phyloP scores from a whole-genome alignment of 2,888 invertebrate species.

The Neoascia interrupta region DNA sequence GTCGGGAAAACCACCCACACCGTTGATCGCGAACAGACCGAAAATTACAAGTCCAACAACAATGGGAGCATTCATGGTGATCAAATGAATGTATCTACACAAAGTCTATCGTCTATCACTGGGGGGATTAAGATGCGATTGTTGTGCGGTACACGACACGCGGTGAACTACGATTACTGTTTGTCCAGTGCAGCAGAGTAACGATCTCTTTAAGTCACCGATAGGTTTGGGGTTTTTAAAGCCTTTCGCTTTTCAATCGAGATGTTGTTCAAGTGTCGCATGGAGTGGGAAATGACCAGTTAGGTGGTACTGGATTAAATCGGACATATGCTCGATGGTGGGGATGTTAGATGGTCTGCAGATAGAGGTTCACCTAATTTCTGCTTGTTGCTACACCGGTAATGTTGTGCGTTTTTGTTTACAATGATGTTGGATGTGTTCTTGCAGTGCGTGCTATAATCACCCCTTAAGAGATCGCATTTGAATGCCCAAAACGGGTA shows the following conservation, averaged over 20 bases:
- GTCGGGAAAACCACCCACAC: constrained; percentile 84
- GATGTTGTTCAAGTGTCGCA: background rate
- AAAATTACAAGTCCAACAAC: constrained; percentile 74
- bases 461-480: constrained; percentile 23
- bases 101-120: too few relatives aligned
- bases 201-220: constrained; percentile 60
- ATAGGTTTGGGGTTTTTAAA: constrained; percentile 64
- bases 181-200: constrained; percentile 22
- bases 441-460: constrained; percentile 22
- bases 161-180: constrained; percentile 45
- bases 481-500: constrained; percentile 4
- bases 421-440: constrained; percentile 29
- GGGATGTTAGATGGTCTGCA: constrained; percentile 37
- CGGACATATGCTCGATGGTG: too few relatives aligned
- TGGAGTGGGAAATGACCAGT: constrained; percentile 61
- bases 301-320: constrained; percentile 6
- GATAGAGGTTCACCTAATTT: constrained; percentile 66
- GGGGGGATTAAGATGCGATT: constrained; percentile 8
- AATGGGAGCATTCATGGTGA: constrained; percentile 55
- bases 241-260: constrained; percentile 42
- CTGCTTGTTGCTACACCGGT: constrained; percentile 35
- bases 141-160: constrained; percentile 37
- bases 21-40: constrained; percentile 77
- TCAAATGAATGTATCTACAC: constrained; percentile 20
- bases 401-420: constrained; percentile 61